Conservation (phyloP, 1,140 invertebrate species). For the Pomacea maculata region DNA sequence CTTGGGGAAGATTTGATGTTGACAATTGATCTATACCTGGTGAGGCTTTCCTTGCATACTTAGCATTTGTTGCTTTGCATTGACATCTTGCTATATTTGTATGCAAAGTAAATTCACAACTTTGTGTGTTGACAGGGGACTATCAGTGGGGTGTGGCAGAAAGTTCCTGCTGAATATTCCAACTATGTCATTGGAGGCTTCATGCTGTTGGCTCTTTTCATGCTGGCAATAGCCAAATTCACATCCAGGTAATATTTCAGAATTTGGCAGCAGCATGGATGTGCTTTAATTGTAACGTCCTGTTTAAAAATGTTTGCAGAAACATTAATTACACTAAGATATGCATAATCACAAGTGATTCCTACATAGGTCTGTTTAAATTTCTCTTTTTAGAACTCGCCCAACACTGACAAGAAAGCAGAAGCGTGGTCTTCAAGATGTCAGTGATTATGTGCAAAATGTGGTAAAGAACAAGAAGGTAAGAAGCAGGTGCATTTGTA, state of each 20-base stretch:
- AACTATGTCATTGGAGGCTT: slow-evolving; percentile 56
- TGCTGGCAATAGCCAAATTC: slow-evolving; percentile 65
- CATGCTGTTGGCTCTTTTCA: slow-evolving; percentile 57
- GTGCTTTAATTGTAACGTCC: neutral
- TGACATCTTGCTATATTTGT: neutral
- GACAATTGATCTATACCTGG: slow-evolving; percentile 61
- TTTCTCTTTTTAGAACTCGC: slow-evolving; percentile 47
- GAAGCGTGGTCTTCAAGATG: slow-evolving; percentile 65
- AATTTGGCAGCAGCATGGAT: no score
- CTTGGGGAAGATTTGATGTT: slow-evolving; percentile 58
- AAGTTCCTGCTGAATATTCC: slow-evolving; percentile 61
- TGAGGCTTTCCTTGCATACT: slow-evolving; percentile 30
- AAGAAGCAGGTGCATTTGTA: slow-evolving; percentile 11
- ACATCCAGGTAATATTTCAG: slow-evolving; percentile 53
- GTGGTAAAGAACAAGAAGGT: slow-evolving; percentile 69
- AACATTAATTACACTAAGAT: neutral
- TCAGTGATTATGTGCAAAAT: slow-evolving; percentile 66
- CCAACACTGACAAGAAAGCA: slow-evolving; percentile 67
- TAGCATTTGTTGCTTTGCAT: neutral
- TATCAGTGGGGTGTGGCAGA: slow-evolving; percentile 58
- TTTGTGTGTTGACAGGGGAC: slow-evolving; percentile 57
- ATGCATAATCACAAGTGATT: neutral
- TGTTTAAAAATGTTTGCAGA: neutral
- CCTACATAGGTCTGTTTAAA: neutral
- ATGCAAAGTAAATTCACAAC: neutral